Conservation (phyloP, 1,140 invertebrate genomes). For the Monomorium pharaonis region DNA sequence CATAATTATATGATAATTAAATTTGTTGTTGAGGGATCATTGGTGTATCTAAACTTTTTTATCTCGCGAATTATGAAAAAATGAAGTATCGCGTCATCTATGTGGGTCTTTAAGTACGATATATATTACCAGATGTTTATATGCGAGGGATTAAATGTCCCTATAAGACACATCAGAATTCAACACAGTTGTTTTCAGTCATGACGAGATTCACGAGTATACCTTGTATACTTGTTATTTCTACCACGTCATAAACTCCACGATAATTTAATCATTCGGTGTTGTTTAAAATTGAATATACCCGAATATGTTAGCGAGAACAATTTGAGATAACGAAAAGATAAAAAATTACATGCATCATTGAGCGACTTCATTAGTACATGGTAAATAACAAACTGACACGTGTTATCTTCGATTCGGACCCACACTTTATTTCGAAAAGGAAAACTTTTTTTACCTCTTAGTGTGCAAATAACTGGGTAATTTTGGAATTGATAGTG, state of each 20-base stretch:
- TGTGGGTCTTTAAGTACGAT: not conserved
- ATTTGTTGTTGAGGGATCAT: not conserved
- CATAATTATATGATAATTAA: not conserved
- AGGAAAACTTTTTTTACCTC: not conserved
- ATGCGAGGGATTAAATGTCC: conserved; percentile 6
- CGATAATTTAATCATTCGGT: not conserved
- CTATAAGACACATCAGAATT: not conserved
- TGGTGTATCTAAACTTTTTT: not conserved
- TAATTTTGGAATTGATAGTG: not conserved
- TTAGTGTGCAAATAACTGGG: not conserved
- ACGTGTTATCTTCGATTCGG: not conserved
- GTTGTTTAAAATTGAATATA: not conserved
- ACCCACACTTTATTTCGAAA: not conserved
- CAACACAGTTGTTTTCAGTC: not conserved
- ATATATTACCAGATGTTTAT: not conserved
- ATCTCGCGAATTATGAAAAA: not conserved
- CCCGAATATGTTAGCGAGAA: not conserved
- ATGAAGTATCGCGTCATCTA: not conserved
- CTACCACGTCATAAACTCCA: not conserved
- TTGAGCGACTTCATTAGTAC: not conserved
- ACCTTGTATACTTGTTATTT: conserved; percentile 17
- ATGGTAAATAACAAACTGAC: not conserved
- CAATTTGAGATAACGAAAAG: not conserved
- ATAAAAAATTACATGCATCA: not conserved
- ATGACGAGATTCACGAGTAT: no score